phyloP scores from a whole-genome alignment of 2,113 vertebrate genomes.

The Lamprologus speciosus region DNA sequence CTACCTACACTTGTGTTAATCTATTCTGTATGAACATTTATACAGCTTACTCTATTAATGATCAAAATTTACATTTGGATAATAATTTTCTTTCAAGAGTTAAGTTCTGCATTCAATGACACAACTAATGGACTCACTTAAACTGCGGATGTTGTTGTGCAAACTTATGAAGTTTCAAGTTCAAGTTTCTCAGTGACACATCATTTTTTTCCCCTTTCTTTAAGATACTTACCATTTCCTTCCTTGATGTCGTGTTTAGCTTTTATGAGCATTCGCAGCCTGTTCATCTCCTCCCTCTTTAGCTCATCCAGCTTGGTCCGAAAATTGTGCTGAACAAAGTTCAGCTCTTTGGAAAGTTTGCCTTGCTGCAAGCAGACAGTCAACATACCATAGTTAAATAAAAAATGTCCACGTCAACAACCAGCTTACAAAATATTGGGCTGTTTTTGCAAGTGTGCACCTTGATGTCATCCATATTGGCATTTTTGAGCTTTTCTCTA shows the following conservation, averaged over 20 bases:
- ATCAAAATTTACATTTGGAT: not conserved
- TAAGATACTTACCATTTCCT: conserved; percentile 59
- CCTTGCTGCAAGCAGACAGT: conserved; percentile 73
- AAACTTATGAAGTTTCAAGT: not conserved
- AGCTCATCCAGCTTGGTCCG: conserved; percentile 90
- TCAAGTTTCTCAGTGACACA: not conserved
- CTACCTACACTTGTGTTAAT: not conserved
- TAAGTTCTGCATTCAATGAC: not conserved
- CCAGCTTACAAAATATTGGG: not conserved
- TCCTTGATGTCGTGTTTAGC: conserved; percentile 82
- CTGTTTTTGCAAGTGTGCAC: conserved; percentile 40
- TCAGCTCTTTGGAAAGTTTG: conserved; percentile 86
- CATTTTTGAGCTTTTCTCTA: conserved; percentile 86
- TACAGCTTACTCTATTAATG: not conserved
- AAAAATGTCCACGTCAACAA: not conserved
- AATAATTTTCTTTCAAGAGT: not conserved
- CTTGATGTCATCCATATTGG: conserved; percentile 92
- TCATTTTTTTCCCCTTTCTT: not conserved
- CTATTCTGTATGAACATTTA: not conserved
- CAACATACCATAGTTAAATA: not conserved
- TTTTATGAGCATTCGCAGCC: conserved; percentile 89
- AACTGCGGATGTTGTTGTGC: not conserved
- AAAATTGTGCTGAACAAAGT: conserved; percentile 90
- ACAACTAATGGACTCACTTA: not conserved
- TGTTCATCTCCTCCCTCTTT: conserved; percentile 88